A percentile compares a stretch with the other conserved stretches of the same genome.
These are phyloP conservation scores for Sycophaga agraensis DNA, from an alignment of 1,140 invertebrate species.

Conservation along the genomic window DNA sequence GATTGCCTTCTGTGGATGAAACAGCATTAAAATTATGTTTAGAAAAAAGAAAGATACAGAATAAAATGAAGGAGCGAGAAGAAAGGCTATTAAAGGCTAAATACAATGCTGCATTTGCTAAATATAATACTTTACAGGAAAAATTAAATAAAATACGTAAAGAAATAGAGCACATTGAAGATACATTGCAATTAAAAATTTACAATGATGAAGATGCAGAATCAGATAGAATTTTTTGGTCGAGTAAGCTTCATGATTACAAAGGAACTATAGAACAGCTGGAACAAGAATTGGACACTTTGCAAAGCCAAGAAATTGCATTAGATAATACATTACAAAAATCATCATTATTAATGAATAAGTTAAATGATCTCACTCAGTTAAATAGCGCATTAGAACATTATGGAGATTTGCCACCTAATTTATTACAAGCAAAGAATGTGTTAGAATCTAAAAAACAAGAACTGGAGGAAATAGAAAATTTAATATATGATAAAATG, in stretches of 20 bases:
- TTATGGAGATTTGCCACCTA: slow-evolving; percentile 47
- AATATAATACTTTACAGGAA: slow-evolving; percentile 35
- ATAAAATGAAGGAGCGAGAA: slow-evolving; percentile 36
- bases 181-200: slow-evolving; percentile 26
- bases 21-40: slow-evolving; percentile 33
- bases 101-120: slow-evolving; percentile 40
- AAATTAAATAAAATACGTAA: slow-evolving; percentile 37
- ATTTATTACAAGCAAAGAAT: slow-evolving; percentile 48
- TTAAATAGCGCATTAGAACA: slow-evolving; percentile 38
- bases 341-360: slow-evolving; percentile 37
- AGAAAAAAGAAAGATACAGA: slow-evolving; percentile 37
- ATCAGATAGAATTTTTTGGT: slow-evolving; percentile 35
- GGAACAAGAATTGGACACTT: slow-evolving; percentile 33
- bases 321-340: slow-evolving; percentile 40
- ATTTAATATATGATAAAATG: slow-evolving; percentile 34
- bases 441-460: slow-evolving; percentile 40
- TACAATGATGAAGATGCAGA: slow-evolving; percentile 34
- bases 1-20: slow-evolving; percentile 39
- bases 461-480: slow-evolving; percentile 40
- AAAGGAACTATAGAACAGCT: slow-evolving; percentile 36
- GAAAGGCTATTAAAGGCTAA: slow-evolving; percentile 38
- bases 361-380: slow-evolving; percentile 35
- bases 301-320: slow-evolving; percentile 38
- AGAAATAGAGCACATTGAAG: slow-evolving; percentile 32
- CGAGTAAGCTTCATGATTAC: slow-evolving; percentile 43